phyloP scores from a whole-genome alignment of 2,113 vertebrate species.

The Motacilla alba region DNA sequence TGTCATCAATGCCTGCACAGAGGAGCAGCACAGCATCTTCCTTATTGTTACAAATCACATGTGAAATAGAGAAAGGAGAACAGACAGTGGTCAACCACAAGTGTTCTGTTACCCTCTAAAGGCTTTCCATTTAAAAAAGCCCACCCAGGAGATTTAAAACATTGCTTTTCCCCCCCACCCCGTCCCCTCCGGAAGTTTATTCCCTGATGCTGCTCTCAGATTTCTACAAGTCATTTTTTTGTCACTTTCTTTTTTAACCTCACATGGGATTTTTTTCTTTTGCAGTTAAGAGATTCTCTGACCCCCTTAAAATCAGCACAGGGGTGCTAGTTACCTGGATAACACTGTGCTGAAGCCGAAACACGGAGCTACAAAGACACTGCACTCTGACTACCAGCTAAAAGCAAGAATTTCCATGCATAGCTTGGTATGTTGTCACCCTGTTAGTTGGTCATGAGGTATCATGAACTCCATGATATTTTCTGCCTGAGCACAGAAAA shows the following conservation, averaged over 20 bases:
- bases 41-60: neutral
- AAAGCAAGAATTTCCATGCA: neutral
- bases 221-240: neutral
- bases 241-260: neutral
- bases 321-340: neutral
- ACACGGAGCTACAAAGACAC: neutral
- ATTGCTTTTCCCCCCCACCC: neutral
- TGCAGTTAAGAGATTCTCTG: neutral
- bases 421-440: neutral
- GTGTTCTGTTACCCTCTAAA: neutral
- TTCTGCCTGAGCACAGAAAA: neutral
- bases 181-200: accelerated
- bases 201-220: neutral
- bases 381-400: neutral
- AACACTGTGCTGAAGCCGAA: neutral
- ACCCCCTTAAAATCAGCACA: accelerated
- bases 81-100: neutral
- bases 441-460: neutral
- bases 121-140: neutral
- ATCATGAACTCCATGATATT: neutral
- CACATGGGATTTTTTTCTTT: neutral
- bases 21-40: neutral
- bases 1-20: accelerated
- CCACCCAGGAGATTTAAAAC: neutral
- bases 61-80: neutral